Evolutionary conservation across 2,797 vertebrate species (phyloP), one percentile per base, ranked within the genome.

Genomic region (Platyrinchus mystaceus): DNA sequence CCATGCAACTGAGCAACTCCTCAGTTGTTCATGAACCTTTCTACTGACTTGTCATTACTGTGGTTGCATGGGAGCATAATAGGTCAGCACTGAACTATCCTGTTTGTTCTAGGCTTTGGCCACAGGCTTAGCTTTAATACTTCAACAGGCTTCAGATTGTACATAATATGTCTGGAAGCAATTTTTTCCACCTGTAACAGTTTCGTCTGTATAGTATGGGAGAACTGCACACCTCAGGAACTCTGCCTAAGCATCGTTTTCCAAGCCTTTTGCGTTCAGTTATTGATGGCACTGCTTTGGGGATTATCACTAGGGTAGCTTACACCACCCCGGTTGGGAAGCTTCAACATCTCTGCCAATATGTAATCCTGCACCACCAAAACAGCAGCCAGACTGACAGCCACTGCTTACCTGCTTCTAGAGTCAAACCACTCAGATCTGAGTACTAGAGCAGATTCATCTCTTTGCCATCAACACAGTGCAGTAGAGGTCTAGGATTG

Each of bases 371-470:
- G 18, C 5, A 26, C 27, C 22, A 47, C 20, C 11, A 22, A 22
- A 49, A 24, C 41, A 43, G 23, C 30, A 85, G 50, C 27, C 28
- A 62, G 47, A 23, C 34, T 14, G 26, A 27, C 17, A 63, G 44
- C 21, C 68, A 50, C 34, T 9, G 43, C 21, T 36, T 10, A 46
- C 19, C 24, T 49, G 16, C 14, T 63, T n/a, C 26, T 30, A 19
- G 19, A 63, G 21, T 34, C 30, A 77, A 8, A 36, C 52, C 36
- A n/a, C n/a, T 7, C 16, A 8, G 23, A 34, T 2, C 2, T 0
- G 0, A 52, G 43, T 8, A 66, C 13, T 24, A 73, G 39, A 79
- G 39, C 36, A 80, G 5, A 34, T 12, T 24, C 5, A 41, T 10
- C 30, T 66, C 50, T 75, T 47, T 7, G 10, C 18, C 43, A 79